Evolutionary conservation across 2,113 vertebrate genomes (phyloP), one percentile per base, ranked within the genome.

Genomic region (Prinia subflava): DNA sequence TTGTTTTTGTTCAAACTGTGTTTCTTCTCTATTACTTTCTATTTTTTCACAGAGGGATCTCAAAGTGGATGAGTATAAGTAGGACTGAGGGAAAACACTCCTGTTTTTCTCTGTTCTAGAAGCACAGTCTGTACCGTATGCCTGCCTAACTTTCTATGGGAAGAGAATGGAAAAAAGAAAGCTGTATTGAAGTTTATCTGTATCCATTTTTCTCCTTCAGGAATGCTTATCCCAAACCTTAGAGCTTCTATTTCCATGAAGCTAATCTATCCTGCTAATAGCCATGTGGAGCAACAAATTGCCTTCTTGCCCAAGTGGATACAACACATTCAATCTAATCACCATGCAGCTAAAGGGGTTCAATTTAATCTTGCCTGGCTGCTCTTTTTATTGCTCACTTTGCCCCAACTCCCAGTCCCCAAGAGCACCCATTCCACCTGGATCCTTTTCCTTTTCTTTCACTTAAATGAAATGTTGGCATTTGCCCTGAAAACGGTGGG

Each of bases 271-370:
- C 33, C 64, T 62, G 64, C 67, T 90, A 88, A 89, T 77, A 90
- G 71, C 42, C 71, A 69, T 65, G 63, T 74, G 83, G 68, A 95
- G 59, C 60, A 87, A 91, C 87, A 92, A 94, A 94, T 67, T 77
- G 69, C 27, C 74, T 91, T 62, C 68, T 83, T 87, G 64, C 63
- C 59, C 65, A 87, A 78, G 81, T 78, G 57, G 47, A 80, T 37
- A 89, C 64, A 89, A 67, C 42, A 30, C 21, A 35, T 74, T 81
- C 64, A 78, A 39, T 62, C 87, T 94, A 80, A 83, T 82, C 69
- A 67, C 21, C 47, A 82, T 47, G 24, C 4, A 7, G 39, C 41
- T 64, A 56, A 89, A 87, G 56, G 23, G 20, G 47, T 89, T 78
- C 90, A 82, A 81, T 82, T 85, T 71, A 87, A 87, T 81, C 69